Evolutionary conservation across 1,140 invertebrate species (phyloP), one percentile per base, ranked within the genome.

Genomic region (Cyclargus thomasi): DNA sequence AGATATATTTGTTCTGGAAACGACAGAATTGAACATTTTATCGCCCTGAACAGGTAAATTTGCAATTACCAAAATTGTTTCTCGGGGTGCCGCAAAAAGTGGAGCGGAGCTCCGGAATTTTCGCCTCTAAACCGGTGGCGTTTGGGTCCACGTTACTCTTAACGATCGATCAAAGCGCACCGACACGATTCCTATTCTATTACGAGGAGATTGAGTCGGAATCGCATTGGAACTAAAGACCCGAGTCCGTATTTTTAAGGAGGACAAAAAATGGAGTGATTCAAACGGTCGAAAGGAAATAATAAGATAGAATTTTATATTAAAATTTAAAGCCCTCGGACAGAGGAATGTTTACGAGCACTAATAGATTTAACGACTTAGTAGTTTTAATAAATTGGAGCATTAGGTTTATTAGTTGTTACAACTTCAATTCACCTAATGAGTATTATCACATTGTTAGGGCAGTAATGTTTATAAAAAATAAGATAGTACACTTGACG

Each of bases 31-130:
- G 39, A 68, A 70, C 55, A 74, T 65, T 67, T 67, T 68, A 70
- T 69, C 67, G 53, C 66, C 39, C 68, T 20, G 17, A 75, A 72
- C 80, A 80, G 80, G 80, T 80, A 82, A 79, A 78, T 78, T 80
- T 69, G 78, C 77, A 75, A 78, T 74, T 72, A 70, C 67, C 73
- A 64, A 67, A 75, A 71, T 64, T 69, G 70, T 67, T 72, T 74
- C 73, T 69, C 68, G 67, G 39, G 64, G 53, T 69, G 64, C 70
- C 67, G 67, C 67, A 72, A 68, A 65, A 68, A 68, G 63, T 22
- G n/a, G 17, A 20, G 20, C 29, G 1, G 23, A 7, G 23, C 18
- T 18, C 20, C 11, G 10, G 55, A 66, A 62, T 36, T 39, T 36
- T 62, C 23, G 57, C 29, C 65, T 10, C 22, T 67, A 62, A 47